These are phyloP conservation scores for Lithophane leautieri DNA, from an alignment of 2,888 invertebrate genomes.

Conservation along the genomic window DNA sequence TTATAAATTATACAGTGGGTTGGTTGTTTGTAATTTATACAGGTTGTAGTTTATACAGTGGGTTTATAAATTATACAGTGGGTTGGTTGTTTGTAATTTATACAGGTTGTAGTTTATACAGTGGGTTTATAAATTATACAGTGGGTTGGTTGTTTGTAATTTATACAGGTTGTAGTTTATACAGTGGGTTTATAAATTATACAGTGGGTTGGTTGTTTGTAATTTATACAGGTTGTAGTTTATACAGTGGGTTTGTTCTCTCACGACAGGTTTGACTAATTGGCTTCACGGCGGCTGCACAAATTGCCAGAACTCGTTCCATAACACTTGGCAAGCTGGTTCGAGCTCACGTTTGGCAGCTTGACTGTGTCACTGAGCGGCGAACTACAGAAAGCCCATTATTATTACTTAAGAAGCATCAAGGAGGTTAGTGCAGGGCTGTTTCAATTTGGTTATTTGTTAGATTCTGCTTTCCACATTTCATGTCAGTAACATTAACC, in stretches of 20 bases:
- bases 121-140: not conserved
- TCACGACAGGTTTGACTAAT: constrained; percentile 58
- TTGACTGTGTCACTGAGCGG: not conserved
- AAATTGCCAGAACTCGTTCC: constrained; percentile 56
- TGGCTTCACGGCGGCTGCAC: constrained; percentile 62
- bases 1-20: not conserved
- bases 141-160: constrained; percentile 2
- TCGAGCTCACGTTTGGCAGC: constrained; percentile 44
- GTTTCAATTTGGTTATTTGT: not conserved
- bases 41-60: not conserved
- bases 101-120: not conserved
- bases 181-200: not conserved
- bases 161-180: no score
- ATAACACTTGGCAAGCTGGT: constrained; percentile 55
- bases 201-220: constrained; percentile 1
- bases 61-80: not conserved
- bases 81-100: no score
- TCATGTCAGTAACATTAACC: not conserved
- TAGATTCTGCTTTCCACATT: not conserved
- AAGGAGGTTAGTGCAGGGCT: not conserved
- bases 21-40: no score
- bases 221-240: not conserved
- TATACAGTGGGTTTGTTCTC: constrained; percentile 13
- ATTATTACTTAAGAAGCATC: no score
- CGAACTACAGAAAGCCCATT: constrained; percentile 2